Evolutionary conservation across 1,140 invertebrate genomes (phyloP).

Genomic region (Limonius californicus): DNA sequence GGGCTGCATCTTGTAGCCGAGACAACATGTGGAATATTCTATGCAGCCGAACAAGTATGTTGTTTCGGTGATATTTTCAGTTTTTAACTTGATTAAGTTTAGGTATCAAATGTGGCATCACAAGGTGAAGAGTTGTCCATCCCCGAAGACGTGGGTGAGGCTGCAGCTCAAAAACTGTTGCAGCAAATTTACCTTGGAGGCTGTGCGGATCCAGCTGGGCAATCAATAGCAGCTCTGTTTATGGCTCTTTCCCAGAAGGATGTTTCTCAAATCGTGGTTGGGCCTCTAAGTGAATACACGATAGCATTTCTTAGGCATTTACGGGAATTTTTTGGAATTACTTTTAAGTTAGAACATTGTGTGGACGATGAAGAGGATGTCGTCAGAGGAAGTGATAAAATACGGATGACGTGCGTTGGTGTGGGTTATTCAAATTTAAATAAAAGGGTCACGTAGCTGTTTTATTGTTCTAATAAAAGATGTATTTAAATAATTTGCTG

Average conservation of each 20-base stretch:
- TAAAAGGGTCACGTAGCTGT: conserved; percentile 57
- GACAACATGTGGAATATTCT: conserved; percentile 83
- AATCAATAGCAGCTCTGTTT: conserved; percentile 79
- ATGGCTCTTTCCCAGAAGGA: conserved; percentile 95
- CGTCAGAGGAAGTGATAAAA: conserved; percentile 64
- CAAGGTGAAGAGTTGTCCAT: conserved; percentile 57
- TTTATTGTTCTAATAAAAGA: no score
- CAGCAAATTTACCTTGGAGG: conserved; percentile 92
- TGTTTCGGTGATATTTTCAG: no score
- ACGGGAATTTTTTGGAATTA: conserved; percentile 85
- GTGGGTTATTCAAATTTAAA: conserved; percentile 92
- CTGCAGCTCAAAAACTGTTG: conserved; percentile 75
- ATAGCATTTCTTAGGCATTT: conserved; percentile 88
- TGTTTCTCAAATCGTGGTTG: conserved; percentile 87
- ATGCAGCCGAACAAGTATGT: conserved; percentile 61
- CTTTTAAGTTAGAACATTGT: conserved; percentile 84
- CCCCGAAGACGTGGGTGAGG: conserved; percentile 88
- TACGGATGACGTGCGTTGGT: conserved; percentile 88
- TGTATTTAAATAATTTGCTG: no score
- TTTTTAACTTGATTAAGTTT: no score
- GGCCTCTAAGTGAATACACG: conserved; percentile 64
- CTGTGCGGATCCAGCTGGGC: conserved; percentile 86
- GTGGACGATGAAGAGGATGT: conserved; percentile 55
- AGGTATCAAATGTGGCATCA: conserved; percentile 48
- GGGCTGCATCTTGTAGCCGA: conserved; percentile 89